phyloP scores from a whole-genome alignment of 2,888 invertebrate genomes.

The Ormyrus pomaceus region DNA sequence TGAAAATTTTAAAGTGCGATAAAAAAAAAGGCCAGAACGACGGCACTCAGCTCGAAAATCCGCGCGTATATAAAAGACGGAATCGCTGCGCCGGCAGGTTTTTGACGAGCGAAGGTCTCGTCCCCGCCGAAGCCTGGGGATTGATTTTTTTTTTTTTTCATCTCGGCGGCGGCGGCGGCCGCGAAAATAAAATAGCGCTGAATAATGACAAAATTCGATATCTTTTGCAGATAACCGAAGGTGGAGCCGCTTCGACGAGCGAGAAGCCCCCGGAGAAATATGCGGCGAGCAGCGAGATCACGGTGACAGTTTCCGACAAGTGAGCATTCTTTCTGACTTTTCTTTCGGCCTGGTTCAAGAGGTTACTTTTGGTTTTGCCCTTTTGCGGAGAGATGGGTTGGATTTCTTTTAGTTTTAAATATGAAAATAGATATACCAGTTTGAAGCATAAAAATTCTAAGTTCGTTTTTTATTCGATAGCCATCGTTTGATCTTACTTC shows the following conservation, averaged over 20 bases:
- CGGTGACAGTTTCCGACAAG: slow-evolving; percentile 72
- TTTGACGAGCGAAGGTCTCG: neutral
- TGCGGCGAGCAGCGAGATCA: slow-evolving; percentile 71
- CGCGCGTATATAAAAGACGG: too few species aligned
- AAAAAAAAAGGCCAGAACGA: too few species aligned
- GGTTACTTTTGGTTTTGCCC: too few species aligned
- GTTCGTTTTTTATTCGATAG: too few species aligned
- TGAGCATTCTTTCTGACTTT: slow-evolving; percentile 58
- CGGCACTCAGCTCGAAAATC: neutral
- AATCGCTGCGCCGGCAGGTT: neutral
- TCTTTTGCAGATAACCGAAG: slow-evolving; percentile 68
- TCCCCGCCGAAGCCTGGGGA: neutral
- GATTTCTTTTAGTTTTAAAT: too few species aligned
- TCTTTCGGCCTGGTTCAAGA: too few species aligned
- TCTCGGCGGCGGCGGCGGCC: too few species aligned
- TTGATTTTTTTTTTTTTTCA: neutral
- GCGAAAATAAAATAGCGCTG: slow-evolving; percentile 22
- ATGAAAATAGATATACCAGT: too few species aligned
- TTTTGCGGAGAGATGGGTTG: too few species aligned
- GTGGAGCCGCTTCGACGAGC: slow-evolving; percentile 76
- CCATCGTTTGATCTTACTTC: too few species aligned
- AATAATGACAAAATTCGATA: slow-evolving; percentile 39
- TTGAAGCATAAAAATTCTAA: too few species aligned
- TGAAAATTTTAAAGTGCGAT: too few species aligned
- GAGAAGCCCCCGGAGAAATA: slow-evolving; percentile 73